Evolutionary conservation across 2,888 invertebrate species (phyloP), one percentile per base, ranked within the genome.

Genomic region (Drosophila paranaensis): DNA sequence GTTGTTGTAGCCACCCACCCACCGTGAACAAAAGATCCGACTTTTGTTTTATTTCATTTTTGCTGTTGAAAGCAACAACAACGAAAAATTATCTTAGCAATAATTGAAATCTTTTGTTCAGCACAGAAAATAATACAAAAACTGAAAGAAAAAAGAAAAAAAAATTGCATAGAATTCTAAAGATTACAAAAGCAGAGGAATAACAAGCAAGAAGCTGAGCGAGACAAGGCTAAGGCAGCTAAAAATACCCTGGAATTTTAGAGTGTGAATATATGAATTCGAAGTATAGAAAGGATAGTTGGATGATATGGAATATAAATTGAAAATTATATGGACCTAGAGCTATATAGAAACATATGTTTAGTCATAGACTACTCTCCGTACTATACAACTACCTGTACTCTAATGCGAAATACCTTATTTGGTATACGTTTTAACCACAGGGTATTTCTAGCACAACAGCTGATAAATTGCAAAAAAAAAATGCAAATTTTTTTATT

Each of bases 61-160:
- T 40, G 33, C 25, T 27, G n/a, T 8, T 11, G 16, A 50, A 16
- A n/a, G 39, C 53, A n/a, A 54, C 53, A n/a, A 54, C 20, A 54
- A 46, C 27, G 6, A 54, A 67, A 67, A 66, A 58, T 39, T 60
- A 56, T 76, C 64, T 65, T 78, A 10, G 50, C 51, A 51, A 69
- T 69, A 77, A 79, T 79, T 77, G 65, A 74, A 77, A 79, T 78
- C 74, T 65, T 77, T 77, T 78, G 79, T 77, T 77, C 14, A 11
- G 14, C 37, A 11, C 33, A 39, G 45, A 51, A 54, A 37, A 56
- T 40, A 66, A 46, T 65, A 51, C n/a, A 25, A 16, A 2, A 61
- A 27, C 25, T 20, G 20, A 20, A 20, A 20, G 20, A 20, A 20
- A 20, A 20, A 2, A 20, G 20, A 53, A 10, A n/a, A 13, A 43